Evolutionary conservation across 2,797 vertebrate species (phyloP), one percentile per base, ranked within the genome.

Genomic region (Phoeniculus purpureus): DNA sequence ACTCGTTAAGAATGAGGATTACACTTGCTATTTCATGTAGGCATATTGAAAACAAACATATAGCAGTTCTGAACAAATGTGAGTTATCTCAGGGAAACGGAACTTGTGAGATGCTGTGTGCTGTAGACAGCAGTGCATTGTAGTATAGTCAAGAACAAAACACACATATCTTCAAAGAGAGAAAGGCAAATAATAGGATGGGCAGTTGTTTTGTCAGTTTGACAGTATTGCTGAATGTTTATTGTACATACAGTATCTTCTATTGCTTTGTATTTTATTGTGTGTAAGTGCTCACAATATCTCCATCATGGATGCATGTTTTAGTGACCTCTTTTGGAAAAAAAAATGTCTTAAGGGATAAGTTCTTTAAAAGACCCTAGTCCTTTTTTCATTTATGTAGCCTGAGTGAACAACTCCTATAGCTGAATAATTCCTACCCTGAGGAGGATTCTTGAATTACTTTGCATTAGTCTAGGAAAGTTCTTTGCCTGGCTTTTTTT

Each of bases 281-380:
- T 45, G 15, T 72, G 23, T 80, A 54, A 47, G 52, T 70, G 45
- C 65, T 80, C 34, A 48, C 54, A 73, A 6, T 77, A 67, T 89
- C 84, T 78, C 82, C 52, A 75, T 80, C 92, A 75, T 79, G 47
- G 56, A 52, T 92, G 60, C 29, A 15, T 77, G 68, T 94, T 68
- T 92, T 80, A 92, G 29, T 96, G 89, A 86, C 75, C 77, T 95
- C 51, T 89, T 68, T 45, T 65, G 76, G 66, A 73, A 91, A 86
- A 85, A 77, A 54, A 87, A 62, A 6, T 31, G 20, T 97, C 97
- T 94, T 87, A 94, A 95, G 91, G 85, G 78, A 66, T 56, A 93
- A 86, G 87, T 87, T 94, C 90, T 94, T 95, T 94, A 89, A 90
- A 94, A 96, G 84, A 78, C 76, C 18, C 37, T 85, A 95, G 94